Percentiles rank a stretch among this genome's conserved stretches.
Evolutionary conservation across 2,888 invertebrate genomes (phyloP).

Genomic region (Alitta virens): DNA sequence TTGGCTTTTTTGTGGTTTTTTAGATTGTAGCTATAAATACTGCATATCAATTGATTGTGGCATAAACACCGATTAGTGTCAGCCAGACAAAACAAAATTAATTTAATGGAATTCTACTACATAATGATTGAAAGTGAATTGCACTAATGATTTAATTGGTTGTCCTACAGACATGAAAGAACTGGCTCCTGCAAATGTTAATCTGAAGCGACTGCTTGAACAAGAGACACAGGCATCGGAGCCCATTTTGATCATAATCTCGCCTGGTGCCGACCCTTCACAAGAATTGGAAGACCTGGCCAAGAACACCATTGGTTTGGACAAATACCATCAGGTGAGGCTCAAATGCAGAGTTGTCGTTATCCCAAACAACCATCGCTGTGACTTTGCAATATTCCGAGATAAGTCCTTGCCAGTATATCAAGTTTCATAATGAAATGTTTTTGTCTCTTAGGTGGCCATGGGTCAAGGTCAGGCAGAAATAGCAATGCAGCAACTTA

Average conservation of each 20-base stretch:
- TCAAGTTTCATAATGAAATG: background rate
- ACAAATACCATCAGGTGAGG: conserved; percentile 64
- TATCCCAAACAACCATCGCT: no score
- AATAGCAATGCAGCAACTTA: conserved; percentile 64
- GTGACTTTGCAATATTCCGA: no score
- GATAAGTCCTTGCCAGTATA: no score
- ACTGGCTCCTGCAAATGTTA: conserved; percentile 64
- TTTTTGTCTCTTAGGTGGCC: conserved; percentile 63
- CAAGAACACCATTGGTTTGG: conserved; percentile 58
- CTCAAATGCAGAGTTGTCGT: no score
- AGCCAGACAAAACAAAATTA: no score
- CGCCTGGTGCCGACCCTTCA: conserved; percentile 89
- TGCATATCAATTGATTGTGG: no score
- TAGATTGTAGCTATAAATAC: no score
- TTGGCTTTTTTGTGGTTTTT: no score
- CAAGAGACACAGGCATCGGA: conserved; percentile 64
- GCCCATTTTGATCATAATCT: conserved; percentile 80
- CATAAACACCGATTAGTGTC: no score
- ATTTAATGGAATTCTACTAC: no score
- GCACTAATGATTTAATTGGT: no score
- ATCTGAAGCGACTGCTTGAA: conserved; percentile 62
- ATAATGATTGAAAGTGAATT: no score
- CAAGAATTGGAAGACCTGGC: conserved; percentile 74
- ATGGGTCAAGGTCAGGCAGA: conserved; percentile 78
- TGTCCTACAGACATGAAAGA: conserved; percentile 59